A percentile compares a stretch with the other conserved stretches of the same genome.
phyloP scores from a whole-genome alignment of 2,797 vertebrate species.

The Knipowitschia caucasica region DNA sequence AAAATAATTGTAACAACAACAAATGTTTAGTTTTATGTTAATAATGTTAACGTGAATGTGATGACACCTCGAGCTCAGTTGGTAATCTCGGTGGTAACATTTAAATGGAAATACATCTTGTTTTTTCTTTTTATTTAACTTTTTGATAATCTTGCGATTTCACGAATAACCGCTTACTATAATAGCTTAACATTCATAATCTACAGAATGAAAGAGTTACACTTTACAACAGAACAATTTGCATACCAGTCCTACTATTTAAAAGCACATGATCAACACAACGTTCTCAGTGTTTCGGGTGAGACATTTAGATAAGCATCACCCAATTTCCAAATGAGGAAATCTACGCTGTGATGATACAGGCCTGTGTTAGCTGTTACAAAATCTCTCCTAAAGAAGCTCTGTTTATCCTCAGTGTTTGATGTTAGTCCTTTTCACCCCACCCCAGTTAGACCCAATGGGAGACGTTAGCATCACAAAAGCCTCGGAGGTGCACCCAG shows the following conservation, averaged over 20 bases:
- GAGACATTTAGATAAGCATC: slow-evolving; percentile 48
- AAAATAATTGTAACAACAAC: too few species aligned
- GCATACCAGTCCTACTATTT: not conserved
- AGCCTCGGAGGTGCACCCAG: slow-evolving; percentile 42
- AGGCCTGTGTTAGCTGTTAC: slow-evolving; percentile 42
- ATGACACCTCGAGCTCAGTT: too few species aligned
- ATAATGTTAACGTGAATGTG: too few species aligned
- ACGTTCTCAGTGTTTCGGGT: slow-evolving; percentile 23
- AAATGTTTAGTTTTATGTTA: too few species aligned
- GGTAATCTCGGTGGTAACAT: too few species aligned
- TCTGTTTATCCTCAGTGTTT: slow-evolving; percentile 48
- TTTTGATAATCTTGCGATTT: too few species aligned
- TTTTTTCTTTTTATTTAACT: too few species aligned
- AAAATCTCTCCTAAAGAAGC: slow-evolving; percentile 33
- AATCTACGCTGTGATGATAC: slow-evolving; percentile 39
- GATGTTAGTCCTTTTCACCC: slow-evolving; percentile 59
- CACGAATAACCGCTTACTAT: too few species aligned
- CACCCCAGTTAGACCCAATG: slow-evolving; percentile 47
- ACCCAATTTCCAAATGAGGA: slow-evolving; percentile 34
- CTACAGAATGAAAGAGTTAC: not conserved
- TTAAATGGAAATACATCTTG: too few species aligned
- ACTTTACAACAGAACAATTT: not conserved
- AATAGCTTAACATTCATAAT: too few species aligned
- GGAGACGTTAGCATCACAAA: slow-evolving; percentile 65
- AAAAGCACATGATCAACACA: slow-evolving; percentile 27